Base-by-base conservation (phyloP, 2,888 invertebrate genomes). In the Dendrolimus pini region DNA sequence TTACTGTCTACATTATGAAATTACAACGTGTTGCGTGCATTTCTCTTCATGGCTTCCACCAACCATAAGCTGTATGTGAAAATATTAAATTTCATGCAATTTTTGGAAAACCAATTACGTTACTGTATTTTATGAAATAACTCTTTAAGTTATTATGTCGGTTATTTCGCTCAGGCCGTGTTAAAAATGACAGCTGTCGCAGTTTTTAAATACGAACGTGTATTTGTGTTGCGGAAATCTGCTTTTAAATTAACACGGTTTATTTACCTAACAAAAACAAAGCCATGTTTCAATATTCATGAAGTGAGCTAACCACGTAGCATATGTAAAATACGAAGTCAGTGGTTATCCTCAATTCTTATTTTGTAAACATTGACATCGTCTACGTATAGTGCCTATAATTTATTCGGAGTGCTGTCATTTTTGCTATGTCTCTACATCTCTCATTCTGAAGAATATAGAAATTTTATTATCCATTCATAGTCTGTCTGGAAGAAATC, bases 1-100 rank as follows among this genome's bases (percentile, higher is more conserved):
- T 70, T 70, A 69, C 70, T 69, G 69, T 65, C 63, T 61, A 62
- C 69, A 64, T 64, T 62, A 65, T 18, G 55, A 47, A 47, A 47
- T 47, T 68, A 69, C 72, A 66, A 76, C 69, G 71, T 75, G 75
- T 77, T 74, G 74, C 69, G 74, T 78, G 72, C 71, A 54, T 54
- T 54, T 18, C 54, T 18, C 41, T 54, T 18, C 18, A 14, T 2
- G 47, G 9, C 47, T 47, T 47, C 47, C 10, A 47, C 47, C 47
- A 47, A 10, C 18, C 18, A 18, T 18, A 18, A 12, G 18, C 9
- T 54, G 14, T 53, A 47, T 47, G 47, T 47, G 47, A 47, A n/a
- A 47, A 47, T 47, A 47, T 70, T 66, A 59, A 68, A 64, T 66
- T 59, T 61, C 58, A 59, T 58, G 60, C 61, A 63, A 65, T 67